Base-by-base conservation (phyloP, 2,113 vertebrate species). In the Microcebus jonahi region DNA sequence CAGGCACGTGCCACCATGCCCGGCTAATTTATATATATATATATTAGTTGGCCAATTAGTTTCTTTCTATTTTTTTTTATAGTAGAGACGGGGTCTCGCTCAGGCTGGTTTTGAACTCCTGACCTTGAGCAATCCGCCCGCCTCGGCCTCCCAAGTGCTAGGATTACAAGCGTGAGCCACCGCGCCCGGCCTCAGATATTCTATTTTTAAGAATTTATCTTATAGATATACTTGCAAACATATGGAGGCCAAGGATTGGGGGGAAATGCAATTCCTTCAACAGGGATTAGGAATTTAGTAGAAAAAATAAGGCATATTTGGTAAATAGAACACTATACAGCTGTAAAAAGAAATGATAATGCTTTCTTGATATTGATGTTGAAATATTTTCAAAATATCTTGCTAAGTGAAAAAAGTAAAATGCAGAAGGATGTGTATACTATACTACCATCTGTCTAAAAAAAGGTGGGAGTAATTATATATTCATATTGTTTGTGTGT, bases 211-310 rank as follows among this genome's bases (percentile, higher is more conserved):
- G 3, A 94, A 65, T 93, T 77, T 63, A 97, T 88, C 63, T 17
- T 83, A 39, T 9, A 91, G 45, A 50, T 91, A 77, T 55, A 87
- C 67, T 94, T 91, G 45, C 27, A 96, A 96, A 90, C 25, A 86
- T 71, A 79, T 48, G 45, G 36, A 76, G 27, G 42, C n/a, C 76
- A 86, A 83, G 20, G 31, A 83, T 57, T 65, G 61, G 23, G 23
- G 82, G 50, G 73, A 83, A 89, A 27, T 27, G 6, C 13, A 94
- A 92, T 65, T 48, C 65, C 27, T 90, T 55, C 12, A 14, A 50
- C 50, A 63, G 2, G 6, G 8, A 94, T 85, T 93, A 73, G 93
- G 61, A 23, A 63, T 63, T 61, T 59, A 50, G 75, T 9, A 82
- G 29, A 81, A 84, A 79, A 67, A 63, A 71, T 21, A 65, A 29